Evolutionary conservation across 2,888 invertebrate species (phyloP).

Genomic region (Seladonia tumulorum): DNA sequence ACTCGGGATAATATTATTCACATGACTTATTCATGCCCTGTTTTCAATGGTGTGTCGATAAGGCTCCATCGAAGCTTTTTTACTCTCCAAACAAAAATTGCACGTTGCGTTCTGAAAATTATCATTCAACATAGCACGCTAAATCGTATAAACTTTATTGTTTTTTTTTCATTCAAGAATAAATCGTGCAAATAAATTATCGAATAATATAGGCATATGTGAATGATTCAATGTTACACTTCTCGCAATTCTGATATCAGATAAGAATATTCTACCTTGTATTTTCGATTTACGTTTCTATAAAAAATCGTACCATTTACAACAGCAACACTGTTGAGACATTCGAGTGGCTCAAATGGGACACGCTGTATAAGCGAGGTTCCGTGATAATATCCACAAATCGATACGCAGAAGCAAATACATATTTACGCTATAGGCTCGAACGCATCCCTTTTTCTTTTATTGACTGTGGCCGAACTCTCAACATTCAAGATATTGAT

Average conservation of each 20-base stretch:
- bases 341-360: neutral
- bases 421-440: neutral
- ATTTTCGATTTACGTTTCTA: no score
- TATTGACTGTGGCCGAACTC: neutral
- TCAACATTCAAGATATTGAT: conserved; percentile 13
- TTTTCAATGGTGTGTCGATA: conserved; percentile 1
- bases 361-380: neutral
- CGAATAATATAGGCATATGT: no score
- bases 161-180: neutral
- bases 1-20: conserved; percentile 2
- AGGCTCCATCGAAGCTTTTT: neutral
- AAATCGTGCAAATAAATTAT: no score
- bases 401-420: neutral
- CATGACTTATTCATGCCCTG: conserved; percentile 3
- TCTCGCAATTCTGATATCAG: neutral
- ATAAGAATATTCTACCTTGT: no score
- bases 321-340: neutral
- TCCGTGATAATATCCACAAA: neutral
- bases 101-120: neutral
- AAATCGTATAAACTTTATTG: neutral
- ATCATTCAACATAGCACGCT: neutral
- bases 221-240: neutral
- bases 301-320: no score
- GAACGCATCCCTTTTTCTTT: neutral
- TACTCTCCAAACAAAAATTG: neutral